Evolutionary conservation across 2,113 vertebrate genomes (phyloP), one percentile per base, ranked within the genome.

Genomic region (Myanophis thanlyinensis): DNA sequence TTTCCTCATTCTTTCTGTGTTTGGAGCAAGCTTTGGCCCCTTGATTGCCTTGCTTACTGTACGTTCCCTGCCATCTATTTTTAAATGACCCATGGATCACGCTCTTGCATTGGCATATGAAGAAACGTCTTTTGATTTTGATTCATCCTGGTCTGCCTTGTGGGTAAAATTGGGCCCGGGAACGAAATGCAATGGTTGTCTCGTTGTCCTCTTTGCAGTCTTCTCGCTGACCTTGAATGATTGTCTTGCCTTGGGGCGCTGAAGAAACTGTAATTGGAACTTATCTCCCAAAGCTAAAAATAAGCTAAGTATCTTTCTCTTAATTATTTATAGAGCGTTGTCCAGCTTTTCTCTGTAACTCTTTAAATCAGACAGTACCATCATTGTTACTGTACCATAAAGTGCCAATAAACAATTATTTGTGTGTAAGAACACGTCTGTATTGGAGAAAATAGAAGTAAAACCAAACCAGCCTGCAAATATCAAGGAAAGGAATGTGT

Each of bases 271-370:
- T 96, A 97, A 96, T 20, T 2, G 47, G 51, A 97, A 87, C 95
- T 95, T 94, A 91, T 93, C 93, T 97, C 89, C 30, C 27, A 90
- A 92, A 46, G 90, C 91, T 95, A 90, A 94, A 93, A 46, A 90
- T 84, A 93, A 88, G 80, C 88, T 90, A 95, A 95, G 96, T 91
- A 87, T 93, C 94, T 94, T 93, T 90, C 4, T 92, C 95, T 97
- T 94, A 96, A 96, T 96, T 97, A 96, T 97, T 97, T 95, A 97
- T 94, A 92, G 67, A 89, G 44, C 44, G 46, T 53, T 95, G 93
- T 93, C 90, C 91, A 89, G 93, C 91, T 87, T 93, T 30, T 49
- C 93, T 40, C 20, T 46, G 54, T 92, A 30, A 59, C 92, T 95
- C 91, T 93, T 95, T 48, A 84, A 52, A 95, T 62, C 86, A 30